Percentiles rank a stretch among this genome's conserved stretches.
phyloP scores from a whole-genome alignment of 2,888 invertebrate species.

The Campoplex nolae region DNA sequence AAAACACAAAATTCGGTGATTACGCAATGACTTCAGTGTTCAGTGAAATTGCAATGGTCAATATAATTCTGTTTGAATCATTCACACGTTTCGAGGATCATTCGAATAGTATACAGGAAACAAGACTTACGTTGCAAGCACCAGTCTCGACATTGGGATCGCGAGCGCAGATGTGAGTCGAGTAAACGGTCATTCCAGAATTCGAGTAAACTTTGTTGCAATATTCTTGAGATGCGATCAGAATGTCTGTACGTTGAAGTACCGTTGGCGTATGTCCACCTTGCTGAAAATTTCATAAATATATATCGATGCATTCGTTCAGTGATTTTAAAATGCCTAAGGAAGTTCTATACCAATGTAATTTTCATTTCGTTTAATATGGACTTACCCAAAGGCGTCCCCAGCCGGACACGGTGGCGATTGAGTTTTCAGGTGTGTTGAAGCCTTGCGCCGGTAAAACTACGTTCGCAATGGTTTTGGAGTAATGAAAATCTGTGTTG shows the following conservation, averaged over 20 bases:
- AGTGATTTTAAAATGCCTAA: no score
- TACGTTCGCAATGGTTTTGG: neutral
- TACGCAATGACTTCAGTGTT: neutral
- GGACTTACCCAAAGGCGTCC: neutral
- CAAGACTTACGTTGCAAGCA: constrained; percentile 70
- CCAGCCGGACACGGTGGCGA: constrained; percentile 14
- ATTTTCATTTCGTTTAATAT: neutral
- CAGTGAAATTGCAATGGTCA: neutral
- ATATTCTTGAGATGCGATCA: no score
- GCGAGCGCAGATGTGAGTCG: constrained; percentile 70
- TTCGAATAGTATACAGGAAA: neutral
- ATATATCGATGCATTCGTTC: no score
- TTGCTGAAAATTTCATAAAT: no score
- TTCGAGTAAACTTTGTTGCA: no score
- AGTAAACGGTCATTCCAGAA: constrained; percentile 51
- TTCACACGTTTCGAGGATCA: neutral
- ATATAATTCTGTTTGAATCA: neutral
- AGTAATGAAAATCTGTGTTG: neutral
- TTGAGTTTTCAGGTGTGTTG: neutral
- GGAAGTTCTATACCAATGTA: no score
- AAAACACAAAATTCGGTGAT: no score
- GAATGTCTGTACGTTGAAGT: no score
- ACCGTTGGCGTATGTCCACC: no score
- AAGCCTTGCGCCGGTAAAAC: neutral
- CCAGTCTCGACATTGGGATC: constrained; percentile 66